Percentiles rank a stretch among this genome's conserved stretches.
Evolutionary conservation across 2,797 vertebrate genomes (phyloP).

Genomic region (Botia kubotai): DNA sequence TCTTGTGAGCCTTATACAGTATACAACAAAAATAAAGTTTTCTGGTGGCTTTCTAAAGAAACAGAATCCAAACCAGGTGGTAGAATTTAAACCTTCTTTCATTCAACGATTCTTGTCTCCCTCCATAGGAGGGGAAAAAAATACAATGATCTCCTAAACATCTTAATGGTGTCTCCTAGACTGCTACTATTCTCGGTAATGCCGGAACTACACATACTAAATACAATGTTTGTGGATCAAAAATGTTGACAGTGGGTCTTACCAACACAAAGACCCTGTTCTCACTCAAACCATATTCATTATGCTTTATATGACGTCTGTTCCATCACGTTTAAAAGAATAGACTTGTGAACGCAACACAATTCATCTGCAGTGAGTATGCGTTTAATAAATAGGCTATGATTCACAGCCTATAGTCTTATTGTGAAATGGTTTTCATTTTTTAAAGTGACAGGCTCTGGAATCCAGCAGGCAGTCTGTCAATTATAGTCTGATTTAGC

Average conservation of each 20-base stretch:
- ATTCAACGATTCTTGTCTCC: neutral
- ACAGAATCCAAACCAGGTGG: neutral
- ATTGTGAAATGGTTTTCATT: neutral
- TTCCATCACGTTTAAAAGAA: neutral
- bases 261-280: neutral
- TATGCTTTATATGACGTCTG: neutral
- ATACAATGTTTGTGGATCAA: neutral
- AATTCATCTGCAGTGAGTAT: constrained; percentile 1
- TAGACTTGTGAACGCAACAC: neutral
- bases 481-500: constrained; percentile 36
- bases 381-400: constrained; percentile 4
- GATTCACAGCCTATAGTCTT: constrained; percentile 1
- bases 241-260: neutral
- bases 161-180: neutral
- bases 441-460: constrained; percentile 5
- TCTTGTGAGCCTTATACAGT: neutral
- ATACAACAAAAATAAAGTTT: neutral
- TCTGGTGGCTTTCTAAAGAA: neutral
- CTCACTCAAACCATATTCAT: neutral
- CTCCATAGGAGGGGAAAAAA: neutral
- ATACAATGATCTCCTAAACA: neutral
- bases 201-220: too few relatives aligned
- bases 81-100: neutral
- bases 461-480: constrained; percentile 22
- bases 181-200: neutral